Base-by-base conservation (phyloP, 2,888 invertebrate species). In the Gasteruption jaculator region DNA sequence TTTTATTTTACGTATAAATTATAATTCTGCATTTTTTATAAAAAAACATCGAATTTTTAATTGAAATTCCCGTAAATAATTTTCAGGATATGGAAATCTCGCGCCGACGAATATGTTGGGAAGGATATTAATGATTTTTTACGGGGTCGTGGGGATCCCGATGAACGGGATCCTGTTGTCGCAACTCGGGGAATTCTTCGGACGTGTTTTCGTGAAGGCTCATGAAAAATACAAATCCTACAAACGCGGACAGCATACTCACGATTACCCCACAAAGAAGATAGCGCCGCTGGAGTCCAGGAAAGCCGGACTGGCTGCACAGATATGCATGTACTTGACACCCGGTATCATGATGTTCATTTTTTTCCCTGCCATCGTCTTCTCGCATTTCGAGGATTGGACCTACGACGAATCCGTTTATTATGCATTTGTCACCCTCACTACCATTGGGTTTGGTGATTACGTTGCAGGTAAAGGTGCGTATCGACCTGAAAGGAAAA, bases 381-480 rank as follows among this genome's bases (percentile, higher is more conserved):
- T 93, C 61, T 82, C 86, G 12, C 78, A 86, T 38, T 87, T 89
- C 58, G 93, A 93, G 73, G 81, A 79, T 1, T 93, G 93, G 93
- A 78, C 81, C 6, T 93, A 86, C 63, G 80, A 87, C 6, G 83
- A 89, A 27, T 80, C 91, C 1, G 78, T 92, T 27, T 93, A 92
- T 67, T 93, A 87, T 62, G 85, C 90, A 14, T 92, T 89, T 63
- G 88, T 91, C 10, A 89, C 90, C 0, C 76, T 89, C 8, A 86
- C 90, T 3, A 91, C 91, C 3, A 92, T 93, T 50, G 92, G 92
- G 25, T 93, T 92, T 68, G 93, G 93, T n/a, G 93, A 93, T 69
- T 82, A 82, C 61, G 91, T 93, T 20, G 91, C 92, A 69, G 88
- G 89, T 87, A 72, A 40, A 52, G n/a, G n/a, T n/a, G n/a, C n/a